Evolutionary conservation across 2,888 invertebrate genomes (phyloP), one percentile per base, ranked within the genome.

Genomic region (Empis stercorea): DNA sequence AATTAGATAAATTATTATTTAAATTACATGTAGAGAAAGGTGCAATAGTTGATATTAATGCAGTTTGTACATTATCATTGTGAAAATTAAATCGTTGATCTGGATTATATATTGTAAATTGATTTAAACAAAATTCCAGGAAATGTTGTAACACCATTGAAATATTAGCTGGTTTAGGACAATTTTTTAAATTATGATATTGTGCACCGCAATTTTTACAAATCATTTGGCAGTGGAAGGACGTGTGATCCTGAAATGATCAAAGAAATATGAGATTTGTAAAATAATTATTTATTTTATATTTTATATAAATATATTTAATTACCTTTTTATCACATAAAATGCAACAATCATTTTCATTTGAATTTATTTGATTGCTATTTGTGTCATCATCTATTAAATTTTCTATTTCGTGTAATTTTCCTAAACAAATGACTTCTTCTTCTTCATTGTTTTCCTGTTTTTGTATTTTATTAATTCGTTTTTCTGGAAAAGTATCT

Each of bases 41-140:
- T 17, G 11, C 7, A n/a, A 40, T 13, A 2, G 20, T 27, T 23
- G 40, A 27, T 13, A 40, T 6, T 40, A 40, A 40, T 40, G 27
- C 40, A 7, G 23, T 40, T 13, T 13, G n/a, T n/a, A 40, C 13
- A 40, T 23, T 40, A 20, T n/a, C 40, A 23, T 20, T 40, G 2
- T 13, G 9, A 27, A 23, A 40, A 9, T 4, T 23, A 40, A 40
- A 40, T 40, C 23, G 27, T 10, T 14, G 40, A 7, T 40, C 40
- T n/a, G 40, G 40, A 40, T 40, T 20, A 40, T 40, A 40, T 14
- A 20, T 20, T 5, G 9, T 5, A 20, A 46, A 50, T 47, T 67
- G 66, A 17, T 58, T 57, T 60, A 65, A 59, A 32, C 58, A 62
- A 50, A 64, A 68, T 50, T 67, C 64, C 59, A 67, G 60, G 36